Base-by-base conservation (phyloP, 23 tunicate species). In the Ciona savignyi region DNA sequence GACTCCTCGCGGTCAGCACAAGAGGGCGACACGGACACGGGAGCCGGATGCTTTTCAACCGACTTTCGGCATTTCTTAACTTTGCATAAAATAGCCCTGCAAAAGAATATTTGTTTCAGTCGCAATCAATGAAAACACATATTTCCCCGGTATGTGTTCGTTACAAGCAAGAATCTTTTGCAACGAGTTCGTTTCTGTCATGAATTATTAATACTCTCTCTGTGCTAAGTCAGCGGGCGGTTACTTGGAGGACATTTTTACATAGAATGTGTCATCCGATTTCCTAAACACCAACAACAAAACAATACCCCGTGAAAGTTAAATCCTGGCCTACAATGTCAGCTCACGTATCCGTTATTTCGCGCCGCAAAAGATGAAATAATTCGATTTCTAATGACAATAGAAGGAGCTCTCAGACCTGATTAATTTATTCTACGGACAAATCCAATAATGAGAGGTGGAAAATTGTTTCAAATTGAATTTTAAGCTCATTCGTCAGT, bases 51-150 rank as follows among this genome's bases (percentile, higher is more conserved):
- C 30, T 81, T 86, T 66, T 87, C 95, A 0, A 87, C 83, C 63
- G 81, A 61, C 51, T 87, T 87, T 20, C 95, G 76, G 74, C 95
- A 81, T 65, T 72, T 42, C 73, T 87, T 87, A 74, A 87, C 95
- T 70, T 87, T 87, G 4, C 21, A 28, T 1, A 87, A 66, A 9
- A 87, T 87, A 25, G 73, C 85, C 25, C 85, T 81, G 72, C 2
- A 3, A 32, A 4, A 30, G 11, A 30, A n/a, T n/a, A n/a, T n/a
- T n/a, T n/a, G 56, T 42, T 42, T 6, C 56, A 42, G 9, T 6
- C 56, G 15, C 56, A 42, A 42, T n/a, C n/a, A n/a, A n/a, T n/a
- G n/a, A n/a, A n/a, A n/a, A n/a, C n/a, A n/a, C n/a, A n/a, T n/a
- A n/a, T n/a, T n/a, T n/a, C n/a, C n/a, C n/a, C n/a, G n/a, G n/a